A percentile compares a stretch with the other conserved stretches of the same genome.
These are phyloP conservation scores for Bombus picipes DNA, from an alignment of 1,140 invertebrate species.

Conservation along the genomic window DNA sequence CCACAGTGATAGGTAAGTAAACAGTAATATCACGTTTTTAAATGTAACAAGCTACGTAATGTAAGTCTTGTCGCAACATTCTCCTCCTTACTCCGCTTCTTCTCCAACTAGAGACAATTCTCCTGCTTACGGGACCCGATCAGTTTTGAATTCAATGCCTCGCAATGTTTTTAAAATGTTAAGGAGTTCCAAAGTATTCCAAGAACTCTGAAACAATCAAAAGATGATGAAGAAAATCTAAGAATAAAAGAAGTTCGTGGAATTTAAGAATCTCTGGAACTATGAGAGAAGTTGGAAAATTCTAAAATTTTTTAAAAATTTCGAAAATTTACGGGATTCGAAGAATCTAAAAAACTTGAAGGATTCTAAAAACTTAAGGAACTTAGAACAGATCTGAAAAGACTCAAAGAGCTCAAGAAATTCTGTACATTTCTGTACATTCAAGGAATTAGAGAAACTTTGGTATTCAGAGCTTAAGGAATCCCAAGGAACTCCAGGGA, in stretches of 20 bases:
- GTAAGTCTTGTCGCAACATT: not conserved
- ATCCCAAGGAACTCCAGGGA: too few species aligned
- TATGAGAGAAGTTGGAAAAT: not conserved
- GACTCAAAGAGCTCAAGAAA: too few species aligned
- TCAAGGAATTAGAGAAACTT: too few species aligned
- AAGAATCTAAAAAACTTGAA: not conserved
- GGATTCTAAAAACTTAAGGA: not conserved
- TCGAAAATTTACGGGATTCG: not conserved
- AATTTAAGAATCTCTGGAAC: not conserved
- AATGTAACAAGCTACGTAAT: not conserved
- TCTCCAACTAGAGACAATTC: not conserved
- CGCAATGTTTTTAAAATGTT: not conserved
- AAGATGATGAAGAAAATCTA: not conserved
- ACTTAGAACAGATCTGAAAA: too few species aligned
- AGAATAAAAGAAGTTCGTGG: not conserved
- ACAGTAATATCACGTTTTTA: not conserved
- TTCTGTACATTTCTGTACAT: too few species aligned
- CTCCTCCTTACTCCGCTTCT: not conserved
- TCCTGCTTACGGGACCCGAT: not conserved
- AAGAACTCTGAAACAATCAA: not conserved
- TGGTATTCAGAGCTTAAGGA: too few species aligned
- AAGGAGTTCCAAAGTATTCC: not conserved
- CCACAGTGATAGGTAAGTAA: conserved; percentile 80
- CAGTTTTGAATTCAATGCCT: not conserved
- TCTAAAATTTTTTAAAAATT: not conserved